Base-by-base conservation (phyloP, 2,888 invertebrate genomes). In the Tinea trinotella region DNA sequence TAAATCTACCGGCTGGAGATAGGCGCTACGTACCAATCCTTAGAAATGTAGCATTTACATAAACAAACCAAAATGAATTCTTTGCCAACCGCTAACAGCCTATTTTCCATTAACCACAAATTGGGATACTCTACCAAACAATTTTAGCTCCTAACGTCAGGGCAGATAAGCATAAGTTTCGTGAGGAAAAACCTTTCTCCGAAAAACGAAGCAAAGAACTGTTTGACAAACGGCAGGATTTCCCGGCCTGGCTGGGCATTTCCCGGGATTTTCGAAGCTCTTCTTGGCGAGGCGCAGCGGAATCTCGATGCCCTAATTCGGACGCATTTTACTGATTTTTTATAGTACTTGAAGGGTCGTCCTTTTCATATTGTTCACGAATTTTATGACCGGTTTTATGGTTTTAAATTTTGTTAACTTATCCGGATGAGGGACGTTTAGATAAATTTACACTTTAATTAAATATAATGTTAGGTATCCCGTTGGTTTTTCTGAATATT, bases 211-310 rank as follows among this genome's bases (percentile, higher is more conserved):
- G 40, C 12, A 40, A 40, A 7, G 13, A 40, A 15, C 40, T 13
- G 13, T 52, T 15, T 56, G 56, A 56, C 56, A 56, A 56, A 56
- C 53, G 56, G 56, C 53, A 49, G 56, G 53, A 56, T 53, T 46
- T 56, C 56, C 55, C 52, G 55, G 44, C 46, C 52, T 40, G 40
- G 48, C 48, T 48, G 48, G 48, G n/a, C n/a, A 15, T 48, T 19
- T 19, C 48, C 50, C 24, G 48, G 50, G 24, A 24, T 50, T 50
- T 49, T 50, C 18, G 50, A 20, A 19, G 40, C 40, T 30, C 30
- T 40, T 2, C 5, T n/a, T n/a, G n/a, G 40, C 13, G 46, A 17
- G 40, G 46, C 19, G 10, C 46, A 19, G 7, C 46, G 46, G 46
- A 10, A 15, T 46, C 19, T 46, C 46, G 46, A 46, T 46, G 46